These are phyloP conservation scores for Chromoteleia sp. DNA, from an alignment of 2,888 invertebrate genomes.

Conservation along the genomic window DNA sequence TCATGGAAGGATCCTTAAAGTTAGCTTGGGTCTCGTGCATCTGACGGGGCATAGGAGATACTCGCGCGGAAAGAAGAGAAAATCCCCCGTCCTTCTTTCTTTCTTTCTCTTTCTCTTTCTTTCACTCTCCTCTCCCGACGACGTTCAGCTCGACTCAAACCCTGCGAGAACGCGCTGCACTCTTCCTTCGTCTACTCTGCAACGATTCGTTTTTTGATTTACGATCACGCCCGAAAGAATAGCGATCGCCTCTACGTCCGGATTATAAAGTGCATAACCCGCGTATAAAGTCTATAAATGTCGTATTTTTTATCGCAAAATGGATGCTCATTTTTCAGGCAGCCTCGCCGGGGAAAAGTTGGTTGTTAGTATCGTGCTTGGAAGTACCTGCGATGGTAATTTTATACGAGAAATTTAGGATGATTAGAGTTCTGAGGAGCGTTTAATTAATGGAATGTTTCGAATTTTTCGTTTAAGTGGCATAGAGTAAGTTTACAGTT, in stretches of 20 bases:
- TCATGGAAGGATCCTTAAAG: constrained; percentile 80
- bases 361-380: constrained; percentile 38
- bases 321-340: constrained; percentile 60
- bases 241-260: constrained; percentile 65
- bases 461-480: constrained; percentile 3
- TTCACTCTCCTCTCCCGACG: constrained; percentile 20
- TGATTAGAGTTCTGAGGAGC: constrained; percentile 27
- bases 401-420: constrained; percentile 43
- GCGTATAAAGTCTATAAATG: constrained; percentile 67
- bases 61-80: constrained; percentile 48
- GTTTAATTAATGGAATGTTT: constrained; percentile 42
- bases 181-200: constrained; percentile 58
- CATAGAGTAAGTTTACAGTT: constrained; percentile 17
- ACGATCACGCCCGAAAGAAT: constrained; percentile 70
- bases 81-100: constrained; percentile 12
- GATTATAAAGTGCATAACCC: constrained; percentile 67
- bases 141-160: constrained; percentile 30
- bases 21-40: constrained; percentile 72
- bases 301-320: constrained; percentile 64
- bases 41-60: constrained; percentile 67
- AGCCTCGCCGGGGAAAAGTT: constrained; percentile 36
- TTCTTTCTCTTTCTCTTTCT: constrained; percentile 4
- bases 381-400: constrained; percentile 28
- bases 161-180: constrained; percentile 33
- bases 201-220: constrained; percentile 71